Base-by-base conservation (phyloP, 2,888 invertebrate genomes). In the Troglohyphantes excavatus region DNA sequence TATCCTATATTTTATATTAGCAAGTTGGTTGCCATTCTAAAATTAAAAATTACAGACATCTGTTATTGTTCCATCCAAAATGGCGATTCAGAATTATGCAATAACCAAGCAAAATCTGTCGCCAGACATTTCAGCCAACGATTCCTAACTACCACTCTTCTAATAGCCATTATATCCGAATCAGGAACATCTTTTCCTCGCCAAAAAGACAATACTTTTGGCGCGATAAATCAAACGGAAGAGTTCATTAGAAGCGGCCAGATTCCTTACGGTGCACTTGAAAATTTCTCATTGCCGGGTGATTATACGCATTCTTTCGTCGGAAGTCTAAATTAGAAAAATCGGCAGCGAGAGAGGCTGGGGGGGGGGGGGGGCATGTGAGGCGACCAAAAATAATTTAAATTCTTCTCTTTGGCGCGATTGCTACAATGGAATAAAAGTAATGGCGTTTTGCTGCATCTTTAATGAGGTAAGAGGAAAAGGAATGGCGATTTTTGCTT, bases 371-470 rank as follows among this genome's bases (percentile, higher is more conserved):
- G 46, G 17, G 46, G 46, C 46, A 46, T 2, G 2, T 9, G 17
- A 53, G n/a, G n/a, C 53, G 33, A n/a, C 53, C 23, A 65, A 61
- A 75, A 84, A 84, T 84, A 84, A 84, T 75, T 75, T 75, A 84
- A 84, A 84, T 84, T 84, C 75, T 65, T 75, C 73, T 46, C 65
- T 27, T 21, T 26, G 75, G 84, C 84, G 29, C 75, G 75, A 84
- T 84, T 75, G 75, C 65, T 67, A 84, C 75, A 65, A 75, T 75
- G 75, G 46, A 75, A 63, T 72, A 83, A 83, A 83, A 83, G 70
- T 83, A 83, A 83, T 70, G 43, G 75, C 75, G 67, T 33, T 65
- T 46, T 75, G 73, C 65, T 43, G 63, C 72, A 73, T 75, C 84
- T 67, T 75, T 75, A 75, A 84, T 75, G 84, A 84, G 84, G 75